A percentile compares a stretch with the other conserved stretches of the same genome.
Evolutionary conservation across 2,797 vertebrate genomes (phyloP).

Genomic region (Darevskia nairensis): DNA sequence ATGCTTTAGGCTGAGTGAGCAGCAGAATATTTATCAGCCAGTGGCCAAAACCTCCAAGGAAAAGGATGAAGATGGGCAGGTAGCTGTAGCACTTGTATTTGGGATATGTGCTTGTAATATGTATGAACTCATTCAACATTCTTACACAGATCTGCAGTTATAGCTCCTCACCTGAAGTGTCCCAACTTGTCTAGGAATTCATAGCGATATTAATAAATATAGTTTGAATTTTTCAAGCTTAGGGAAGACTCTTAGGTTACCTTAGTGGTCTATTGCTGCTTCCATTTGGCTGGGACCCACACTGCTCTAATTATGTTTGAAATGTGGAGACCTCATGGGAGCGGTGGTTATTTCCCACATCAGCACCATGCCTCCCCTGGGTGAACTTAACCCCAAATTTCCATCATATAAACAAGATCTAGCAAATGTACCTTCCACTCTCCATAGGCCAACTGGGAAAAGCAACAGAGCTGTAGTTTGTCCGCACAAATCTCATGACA

Average conservation of each 20-base stretch:
- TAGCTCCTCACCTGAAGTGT: not conserved
- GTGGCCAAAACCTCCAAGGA: not conserved
- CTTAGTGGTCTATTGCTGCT: not conserved
- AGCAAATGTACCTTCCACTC: not conserved
- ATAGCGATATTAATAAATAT: not conserved
- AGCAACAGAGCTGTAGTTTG: not conserved
- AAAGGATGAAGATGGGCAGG: not conserved
- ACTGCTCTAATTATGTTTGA: not conserved
- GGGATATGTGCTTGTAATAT: not conserved
- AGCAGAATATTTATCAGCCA: constrained; percentile 29
- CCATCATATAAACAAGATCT: not conserved
- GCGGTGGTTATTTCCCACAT: not conserved
- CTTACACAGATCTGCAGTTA: not conserved
- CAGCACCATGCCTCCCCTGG: not conserved
- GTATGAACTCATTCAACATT: not conserved
- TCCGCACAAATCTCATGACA: not conserved
- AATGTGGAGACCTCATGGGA: not conserved
- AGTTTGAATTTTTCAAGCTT: not conserved
- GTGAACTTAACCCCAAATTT: not conserved
- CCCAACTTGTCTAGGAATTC: too few species aligned
- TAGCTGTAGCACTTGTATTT: not conserved
- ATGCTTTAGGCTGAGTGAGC: constrained; percentile 1
- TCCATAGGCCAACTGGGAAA: not conserved
- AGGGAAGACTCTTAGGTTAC: not conserved
- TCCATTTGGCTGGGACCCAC: too few species aligned